phyloP scores from a whole-genome alignment of 1,140 invertebrate species.

The Maniola jurtina region DNA sequence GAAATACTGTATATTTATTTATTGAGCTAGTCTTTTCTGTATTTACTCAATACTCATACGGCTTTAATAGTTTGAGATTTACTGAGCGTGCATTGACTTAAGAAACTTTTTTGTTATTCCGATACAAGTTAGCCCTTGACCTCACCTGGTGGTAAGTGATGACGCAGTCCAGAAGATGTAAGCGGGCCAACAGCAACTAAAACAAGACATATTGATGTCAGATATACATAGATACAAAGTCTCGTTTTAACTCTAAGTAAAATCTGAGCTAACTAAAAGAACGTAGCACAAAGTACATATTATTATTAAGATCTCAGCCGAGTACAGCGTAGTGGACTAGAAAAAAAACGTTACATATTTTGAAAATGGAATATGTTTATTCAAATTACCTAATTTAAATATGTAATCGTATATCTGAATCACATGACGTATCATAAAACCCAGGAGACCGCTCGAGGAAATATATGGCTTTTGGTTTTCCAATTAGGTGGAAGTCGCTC shows the following conservation, averaged over 20 bases:
- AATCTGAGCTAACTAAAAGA: too few species aligned
- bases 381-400: conserved; percentile 11
- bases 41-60: not conserved
- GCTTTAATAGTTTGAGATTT: not conserved
- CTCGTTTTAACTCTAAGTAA: too few species aligned
- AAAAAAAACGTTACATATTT: not conserved
- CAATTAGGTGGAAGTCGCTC: conserved; percentile 1
- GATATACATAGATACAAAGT: too few species aligned
- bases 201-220: too few species aligned
- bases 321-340: not conserved
- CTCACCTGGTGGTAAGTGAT: too few species aligned
- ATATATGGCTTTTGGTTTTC: conserved; percentile 3
- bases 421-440: conserved; percentile 4
- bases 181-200: too few species aligned
- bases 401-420: not conserved
- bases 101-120: too few species aligned
- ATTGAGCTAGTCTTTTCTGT: conserved; percentile 15
- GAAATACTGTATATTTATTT: conserved; percentile 29
- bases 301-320: too few species aligned
- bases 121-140: too few species aligned
- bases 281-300: too few species aligned
- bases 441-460: not conserved
- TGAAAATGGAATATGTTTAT: not conserved
- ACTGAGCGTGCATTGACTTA: not conserved
- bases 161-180: too few species aligned